Base-by-base conservation (phyloP, 2,888 invertebrate genomes). In the Elgonia sp. region DNA sequence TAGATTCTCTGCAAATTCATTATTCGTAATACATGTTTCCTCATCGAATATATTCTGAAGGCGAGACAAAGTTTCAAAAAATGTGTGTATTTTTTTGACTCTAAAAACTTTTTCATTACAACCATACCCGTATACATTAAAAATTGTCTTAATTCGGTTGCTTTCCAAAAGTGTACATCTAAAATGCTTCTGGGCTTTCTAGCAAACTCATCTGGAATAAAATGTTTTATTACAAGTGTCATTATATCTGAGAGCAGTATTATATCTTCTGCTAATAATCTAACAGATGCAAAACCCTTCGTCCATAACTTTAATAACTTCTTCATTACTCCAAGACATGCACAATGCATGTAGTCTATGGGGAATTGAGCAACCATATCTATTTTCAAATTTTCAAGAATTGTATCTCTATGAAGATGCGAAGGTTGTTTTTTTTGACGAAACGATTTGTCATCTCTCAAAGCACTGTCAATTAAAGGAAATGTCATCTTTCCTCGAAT, bases 11-110 rank as follows among this genome's bases (percentile, higher is more conserved):
- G 88, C 84, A 63, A 67, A 84, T 6, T 57, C 57, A 50, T 88
- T 81, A 14, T 84, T 42, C 20, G 76, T 37, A 21, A 42, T 8
- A 37, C 79, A 87, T 20, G 72, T 63, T n/a, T 79, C 75, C 21
- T 14, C 16, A 29, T 69, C 69, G 29, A 50, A 50, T 69, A 69
- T 50, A 69, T 69, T 46, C 89, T 80, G 14, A 91, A 86, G 4
- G 90, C 90, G 40, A 73, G 50, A 73, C 90, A 88, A n/a, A 92
- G 70, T 40, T 87, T 29, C 14, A 92, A 67, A 82, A 92, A 92
- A 82, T 92, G 91, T 37, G 65, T 57, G 16, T 69, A 69, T 16
- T 69, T 69, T 37, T 21, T 69, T 9, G 21, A 6, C 14, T 46
- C 50, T 50, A 69, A 69, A 29, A 69, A 69, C 1, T 18, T 8